Evolutionary conservation across 64 coral and sea anemone genomes (phyloP).

Genomic region (Exaiptasia diaphana): DNA sequence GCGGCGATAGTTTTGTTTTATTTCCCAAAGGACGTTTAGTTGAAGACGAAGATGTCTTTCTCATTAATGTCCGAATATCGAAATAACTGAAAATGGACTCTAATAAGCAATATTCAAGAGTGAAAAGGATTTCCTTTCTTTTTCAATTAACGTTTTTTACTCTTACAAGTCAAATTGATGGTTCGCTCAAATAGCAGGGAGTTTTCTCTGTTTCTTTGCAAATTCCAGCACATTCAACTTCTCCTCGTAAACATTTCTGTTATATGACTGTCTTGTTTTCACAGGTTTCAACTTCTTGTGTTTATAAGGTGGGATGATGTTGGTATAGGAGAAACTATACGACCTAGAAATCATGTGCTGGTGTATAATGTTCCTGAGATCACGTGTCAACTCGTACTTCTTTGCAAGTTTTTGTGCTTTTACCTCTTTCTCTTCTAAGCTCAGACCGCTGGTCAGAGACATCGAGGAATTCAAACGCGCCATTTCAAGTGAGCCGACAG

Average conservation of each 20-base stretch:
- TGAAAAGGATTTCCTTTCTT: too few species aligned
- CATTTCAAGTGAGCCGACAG: background rate
- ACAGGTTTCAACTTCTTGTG: constrained; percentile 56
- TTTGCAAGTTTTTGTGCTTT: constrained; percentile 68
- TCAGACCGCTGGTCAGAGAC: background rate
- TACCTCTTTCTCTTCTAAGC: constrained; percentile 39
- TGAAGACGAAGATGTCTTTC: too few species aligned
- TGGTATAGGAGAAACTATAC: constrained; percentile 69
- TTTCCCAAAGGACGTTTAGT: too few species aligned
- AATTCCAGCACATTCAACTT: constrained; percentile 72
- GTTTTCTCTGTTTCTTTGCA: constrained; percentile 7
- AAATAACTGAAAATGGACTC: too few species aligned
- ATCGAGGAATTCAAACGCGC: background rate
- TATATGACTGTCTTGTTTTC: constrained; percentile 72
- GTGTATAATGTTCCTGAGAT: constrained; percentile 71
- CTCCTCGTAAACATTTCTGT: constrained; percentile 76
- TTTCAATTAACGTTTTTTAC: too few species aligned
- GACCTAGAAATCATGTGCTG: constrained; percentile 84
- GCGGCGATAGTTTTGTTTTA: too few species aligned
- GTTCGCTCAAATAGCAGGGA: too few species aligned
- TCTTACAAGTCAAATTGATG: too few species aligned
- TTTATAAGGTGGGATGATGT: constrained; percentile 75
- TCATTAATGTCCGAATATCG: too few species aligned
- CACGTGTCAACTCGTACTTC: constrained; percentile 75
- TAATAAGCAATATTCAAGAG: too few species aligned